These are phyloP conservation scores for Centruroides sculpturatus DNA, from an alignment of 1,140 invertebrate genomes.

Conservation along the genomic window DNA sequence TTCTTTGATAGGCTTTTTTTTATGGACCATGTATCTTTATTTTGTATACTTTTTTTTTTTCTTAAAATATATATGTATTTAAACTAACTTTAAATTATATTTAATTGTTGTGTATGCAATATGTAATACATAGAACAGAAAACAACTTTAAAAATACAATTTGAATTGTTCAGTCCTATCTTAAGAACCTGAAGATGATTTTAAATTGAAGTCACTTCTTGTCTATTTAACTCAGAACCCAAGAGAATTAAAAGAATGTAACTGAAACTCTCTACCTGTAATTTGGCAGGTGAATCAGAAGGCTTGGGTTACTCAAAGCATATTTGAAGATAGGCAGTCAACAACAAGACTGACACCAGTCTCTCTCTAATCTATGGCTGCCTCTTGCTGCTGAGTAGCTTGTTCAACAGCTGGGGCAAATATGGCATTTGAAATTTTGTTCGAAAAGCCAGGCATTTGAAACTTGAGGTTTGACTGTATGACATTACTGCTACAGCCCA, in stretches of 20 bases:
- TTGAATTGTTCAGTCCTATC: no score
- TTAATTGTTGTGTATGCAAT: no score
- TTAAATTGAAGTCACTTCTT: constrained; percentile 12
- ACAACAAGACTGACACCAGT: constrained; percentile 11
- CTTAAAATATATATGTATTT: no score
- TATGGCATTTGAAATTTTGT: no score
- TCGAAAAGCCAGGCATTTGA: constrained; percentile 14
- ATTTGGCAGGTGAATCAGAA: constrained; percentile 13
- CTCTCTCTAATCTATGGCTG: constrained; percentile 4
- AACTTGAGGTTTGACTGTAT: constrained; percentile 5
- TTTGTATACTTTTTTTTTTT: no score
- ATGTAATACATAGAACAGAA: no score
- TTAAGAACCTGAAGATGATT: constrained; percentile 7
- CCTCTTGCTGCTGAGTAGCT: no score
- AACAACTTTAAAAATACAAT: no score
- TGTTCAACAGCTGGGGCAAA: no score
- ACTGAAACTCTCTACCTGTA: constrained; percentile 2
- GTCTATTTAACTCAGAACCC: constrained; percentile 10
- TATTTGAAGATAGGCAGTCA: constrained; percentile 13
- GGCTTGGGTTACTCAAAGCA: constrained; percentile 6
- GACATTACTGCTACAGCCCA: constrained; percentile 11
- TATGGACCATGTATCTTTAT: no score
- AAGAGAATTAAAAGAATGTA: constrained; percentile 7
- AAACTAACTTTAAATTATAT: no score
- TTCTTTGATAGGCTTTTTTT: no score